A percentile compares a stretch with the other conserved stretches of the same genome.
Evolutionary conservation across 2,888 invertebrate genomes (phyloP).

Genomic region (Diogma glabrata): DNA sequence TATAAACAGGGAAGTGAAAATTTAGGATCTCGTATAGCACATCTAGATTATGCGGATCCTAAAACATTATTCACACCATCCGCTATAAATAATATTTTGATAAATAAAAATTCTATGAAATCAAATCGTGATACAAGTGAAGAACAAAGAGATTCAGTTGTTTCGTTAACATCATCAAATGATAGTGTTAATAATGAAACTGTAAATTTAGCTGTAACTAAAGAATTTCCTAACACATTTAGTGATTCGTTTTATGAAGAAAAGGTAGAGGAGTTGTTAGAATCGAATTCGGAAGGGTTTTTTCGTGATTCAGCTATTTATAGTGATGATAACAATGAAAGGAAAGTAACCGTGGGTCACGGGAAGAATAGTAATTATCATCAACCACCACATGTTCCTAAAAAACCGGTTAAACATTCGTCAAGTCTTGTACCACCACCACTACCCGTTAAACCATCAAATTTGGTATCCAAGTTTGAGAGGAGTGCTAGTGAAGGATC

Average conservation of each 20-base stretch:
- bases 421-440: no score
- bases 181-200: constrained; percentile 28
- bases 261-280: constrained; percentile 55
- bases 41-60: constrained; percentile 77
- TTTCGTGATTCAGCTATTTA: constrained; percentile 77
- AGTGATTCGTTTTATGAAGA: constrained; percentile 64
- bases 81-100: constrained; percentile 45
- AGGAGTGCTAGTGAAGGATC: constrained; percentile 1
- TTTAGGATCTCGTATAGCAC: constrained; percentile 78
- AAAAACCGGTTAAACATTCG: constrained; percentile 2
- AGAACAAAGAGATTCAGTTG: constrained; percentile 34
- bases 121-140: constrained; percentile 36
- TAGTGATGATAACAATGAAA: constrained; percentile 46
- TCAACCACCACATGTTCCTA: constrained; percentile 7
- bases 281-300: constrained; percentile 50
- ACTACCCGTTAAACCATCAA: constrained; percentile 17
- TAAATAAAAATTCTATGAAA: constrained; percentile 45
- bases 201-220: background rate
- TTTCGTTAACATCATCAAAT: constrained; percentile 35
- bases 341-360: constrained; percentile 19
- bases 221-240: constrained; percentile 23
- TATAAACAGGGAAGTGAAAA: constrained; percentile 72
- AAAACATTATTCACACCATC: constrained; percentile 43
- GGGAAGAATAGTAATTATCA: constrained; percentile 16
- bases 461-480: background rate